Base-by-base conservation (phyloP, 2,113 vertebrate genomes). In the Gymnarchus niloticus region DNA sequence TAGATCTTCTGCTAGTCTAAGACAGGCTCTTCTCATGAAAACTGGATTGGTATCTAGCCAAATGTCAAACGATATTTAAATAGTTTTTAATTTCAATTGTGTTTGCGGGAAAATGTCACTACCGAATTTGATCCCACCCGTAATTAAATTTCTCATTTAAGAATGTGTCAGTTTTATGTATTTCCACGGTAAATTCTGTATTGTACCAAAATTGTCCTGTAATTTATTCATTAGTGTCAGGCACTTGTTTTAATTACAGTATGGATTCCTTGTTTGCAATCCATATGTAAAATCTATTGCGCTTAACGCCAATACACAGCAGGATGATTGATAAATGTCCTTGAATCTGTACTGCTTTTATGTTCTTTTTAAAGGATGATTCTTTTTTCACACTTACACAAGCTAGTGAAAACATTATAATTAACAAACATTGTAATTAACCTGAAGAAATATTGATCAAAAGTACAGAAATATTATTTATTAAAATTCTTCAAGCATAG, bases 31-130 rank as follows among this genome's bases (percentile, higher is more conserved):
- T 81, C 25, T 48, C n/a, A 51, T 33, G 49, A 23, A 81, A 33
- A 28, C 49, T 81, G 78, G 48, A 7, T 46, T 81, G 78, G 78
- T 81, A 52, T 48, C 46, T 52, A 17, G 78, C 76, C 76, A 78
- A 78, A 81, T 52, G 49, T 81, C 46, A 81, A 52, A 81, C 49
- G 46, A 52, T 81, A 81, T 81, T 81, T 81, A 81, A 81, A 49
- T 81, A 52, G 46, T 41, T 78, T 78, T 78, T 78, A 78, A 78
- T 78, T 78, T 78, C 44, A 78, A 48, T 78, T 78, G 76, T 78
- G 76, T 78, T 78, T 78, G 76, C 46, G 23, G 76, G 44, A 78
- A 78, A 78, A 78, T 78, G 44, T 78, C 76, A 78, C 9, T 52
- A 46, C 49, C 23, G 78, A 25, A 52, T 81, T 25, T 81, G 46